Evolutionary conservation across 2,113 vertebrate species (phyloP).

Genomic region (Pelodiscus sinensis): DNA sequence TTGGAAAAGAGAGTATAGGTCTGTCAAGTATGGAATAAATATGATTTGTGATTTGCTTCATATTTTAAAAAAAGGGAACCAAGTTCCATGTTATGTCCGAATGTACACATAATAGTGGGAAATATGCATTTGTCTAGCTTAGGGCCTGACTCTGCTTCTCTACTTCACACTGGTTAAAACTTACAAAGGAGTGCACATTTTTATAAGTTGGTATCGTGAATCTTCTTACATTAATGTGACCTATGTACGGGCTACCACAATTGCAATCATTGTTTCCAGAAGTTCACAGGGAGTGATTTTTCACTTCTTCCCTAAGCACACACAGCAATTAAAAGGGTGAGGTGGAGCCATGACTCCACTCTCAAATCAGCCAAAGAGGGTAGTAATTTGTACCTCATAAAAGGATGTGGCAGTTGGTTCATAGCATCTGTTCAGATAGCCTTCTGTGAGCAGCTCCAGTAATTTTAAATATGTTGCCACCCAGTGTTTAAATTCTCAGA

Average conservation of each 20-base stretch:
- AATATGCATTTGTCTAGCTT: neutral
- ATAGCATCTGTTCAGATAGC: neutral
- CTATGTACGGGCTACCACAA: neutral
- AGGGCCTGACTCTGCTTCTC: neutral
- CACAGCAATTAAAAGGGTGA: neutral
- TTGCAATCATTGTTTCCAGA: neutral
- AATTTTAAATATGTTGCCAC: neutral
- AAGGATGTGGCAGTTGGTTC: neutral
- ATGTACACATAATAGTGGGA: neutral
- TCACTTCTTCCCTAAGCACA: neutral
- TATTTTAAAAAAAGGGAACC: neutral
- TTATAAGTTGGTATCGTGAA: neutral
- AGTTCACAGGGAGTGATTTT: neutral
- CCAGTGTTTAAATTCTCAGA: too few relatives aligned
- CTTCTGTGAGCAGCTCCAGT: fast-evolving
- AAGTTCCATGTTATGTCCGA: neutral
- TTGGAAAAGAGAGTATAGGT: neutral
- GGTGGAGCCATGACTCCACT: neutral
- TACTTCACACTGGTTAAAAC: neutral
- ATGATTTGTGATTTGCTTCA: neutral
- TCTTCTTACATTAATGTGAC: neutral
- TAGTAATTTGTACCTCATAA: neutral
- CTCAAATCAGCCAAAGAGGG: neutral
- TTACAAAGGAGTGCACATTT: neutral
- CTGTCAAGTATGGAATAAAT: neutral